Percentiles rank a stretch among this genome's conserved stretches.
These are phyloP conservation scores for Apostichopus japonicus DNA, from an alignment of 35 echinoderm and acorn worm species.

Conservation along the genomic window DNA sequence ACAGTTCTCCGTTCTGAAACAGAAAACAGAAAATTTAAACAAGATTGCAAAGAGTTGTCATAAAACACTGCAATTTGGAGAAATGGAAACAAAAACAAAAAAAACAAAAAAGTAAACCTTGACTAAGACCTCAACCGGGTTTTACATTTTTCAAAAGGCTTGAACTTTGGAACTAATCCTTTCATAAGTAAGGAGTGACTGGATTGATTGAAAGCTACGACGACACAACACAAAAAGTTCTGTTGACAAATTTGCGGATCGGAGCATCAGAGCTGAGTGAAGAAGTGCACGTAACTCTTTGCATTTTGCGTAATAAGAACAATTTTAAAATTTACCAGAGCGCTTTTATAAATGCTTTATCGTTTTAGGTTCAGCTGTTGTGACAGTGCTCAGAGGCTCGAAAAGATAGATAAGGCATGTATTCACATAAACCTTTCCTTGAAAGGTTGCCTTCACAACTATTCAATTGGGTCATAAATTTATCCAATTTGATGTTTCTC, in stretches of 20 bases:
- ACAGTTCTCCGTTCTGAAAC: conserved; percentile 71
- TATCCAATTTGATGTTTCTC: not conserved
- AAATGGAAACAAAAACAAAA: too few species aligned
- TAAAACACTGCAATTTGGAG: too few species aligned
- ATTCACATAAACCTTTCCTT: not conserved
- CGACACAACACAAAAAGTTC: too few species aligned
- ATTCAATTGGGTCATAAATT: not conserved
- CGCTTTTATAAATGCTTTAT: not conserved
- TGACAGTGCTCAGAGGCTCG: not conserved
- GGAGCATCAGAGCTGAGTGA: not conserved
- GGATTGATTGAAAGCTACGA: too few species aligned
- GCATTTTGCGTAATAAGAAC: not conserved
- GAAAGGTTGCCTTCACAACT: not conserved
- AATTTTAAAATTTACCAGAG: not conserved
- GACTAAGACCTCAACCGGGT: too few species aligned
- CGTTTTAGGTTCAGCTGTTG: not conserved
- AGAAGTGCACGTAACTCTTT: not conserved
- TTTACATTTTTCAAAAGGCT: too few species aligned
- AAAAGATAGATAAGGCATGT: not conserved
- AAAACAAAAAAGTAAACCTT: too few species aligned
- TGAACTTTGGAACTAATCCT: too few species aligned
- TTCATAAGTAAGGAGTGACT: too few species aligned
- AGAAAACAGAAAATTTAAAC: not conserved
- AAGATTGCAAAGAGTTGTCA: too few species aligned
- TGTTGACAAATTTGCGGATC: too few species aligned